Base-by-base conservation (phyloP, 2,113 vertebrate genomes). In the Zosterops hypoxanthus region DNA sequence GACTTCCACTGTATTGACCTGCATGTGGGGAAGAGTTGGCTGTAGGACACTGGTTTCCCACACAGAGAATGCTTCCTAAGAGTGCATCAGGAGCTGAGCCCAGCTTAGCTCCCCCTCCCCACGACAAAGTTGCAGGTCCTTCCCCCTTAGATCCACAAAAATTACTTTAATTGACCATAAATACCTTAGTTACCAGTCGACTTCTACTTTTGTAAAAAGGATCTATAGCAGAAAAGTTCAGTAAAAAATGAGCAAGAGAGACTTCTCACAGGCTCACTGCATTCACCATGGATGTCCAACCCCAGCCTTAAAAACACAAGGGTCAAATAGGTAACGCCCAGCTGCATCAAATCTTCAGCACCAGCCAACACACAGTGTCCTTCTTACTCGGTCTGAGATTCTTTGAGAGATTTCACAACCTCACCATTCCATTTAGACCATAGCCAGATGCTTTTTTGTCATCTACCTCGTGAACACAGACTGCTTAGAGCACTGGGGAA, bases 321-420 rank as follows among this genome's bases (percentile, higher is more conserved):
- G 12, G 19, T 26, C n/a, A 52, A 56, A 23, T 11, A 65, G 18
- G 4, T 36, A 66, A 31, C 4, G 8, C 36, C n/a, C 3, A 31
- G 21, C 24, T 18, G 10, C 44, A 14, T 10, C 23, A 22, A 42
- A 46, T 17, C 3, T 3, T 13, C 25, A 13, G 31, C 70, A 52
- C 2, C 4, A 4, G 15, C 19, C 56, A 75, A 5, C 5, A 16
- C 5, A 16, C 4, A 28, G 10, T 0, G 2, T 14, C n/a, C 22
- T 26, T 44, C 33, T 60, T 4, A 14, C 16, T 29, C 0, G 0
- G 26, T 24, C 1, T 34, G 23, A 68, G 17, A 47, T 41, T 56
- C 56, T 49, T 41, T 17, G 26, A 50, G 28, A 39, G 18, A 31
- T 11, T 46, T 50, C 60, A 77, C 18, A 14, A 72, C 11, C n/a